Evolutionary conservation across 2,113 vertebrate genomes (phyloP).

Genomic region (Triplophysa rosa): DNA sequence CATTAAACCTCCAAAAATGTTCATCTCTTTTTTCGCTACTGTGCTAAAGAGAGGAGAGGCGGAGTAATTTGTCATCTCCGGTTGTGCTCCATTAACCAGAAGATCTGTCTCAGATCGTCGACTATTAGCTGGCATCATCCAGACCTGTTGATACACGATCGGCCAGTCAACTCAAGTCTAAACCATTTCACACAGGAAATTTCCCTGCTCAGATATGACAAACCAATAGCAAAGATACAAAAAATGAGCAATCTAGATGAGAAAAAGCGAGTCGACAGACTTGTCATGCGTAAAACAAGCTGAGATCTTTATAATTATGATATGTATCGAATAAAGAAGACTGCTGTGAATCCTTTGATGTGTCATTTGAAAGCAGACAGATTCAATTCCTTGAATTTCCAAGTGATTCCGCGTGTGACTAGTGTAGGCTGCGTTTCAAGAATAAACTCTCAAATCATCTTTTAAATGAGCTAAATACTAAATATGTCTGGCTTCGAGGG

Average conservation of each 20-base stretch:
- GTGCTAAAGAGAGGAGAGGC: not conserved
- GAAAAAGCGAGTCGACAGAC: not conserved
- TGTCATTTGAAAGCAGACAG: conserved; percentile 36
- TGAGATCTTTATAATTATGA: not conserved
- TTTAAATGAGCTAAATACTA: not conserved
- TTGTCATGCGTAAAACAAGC: not conserved
- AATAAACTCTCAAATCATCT: conserved; percentile 28
- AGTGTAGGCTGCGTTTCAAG: conserved; percentile 29
- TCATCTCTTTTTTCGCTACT: too few species aligned
- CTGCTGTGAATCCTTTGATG: conserved; percentile 23
- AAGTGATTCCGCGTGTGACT: not conserved
- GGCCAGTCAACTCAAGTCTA: conserved; percentile 54
- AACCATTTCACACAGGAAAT: conserved; percentile 27
- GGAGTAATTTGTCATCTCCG: not conserved
- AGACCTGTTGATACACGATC: conserved; percentile 68
- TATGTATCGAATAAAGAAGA: conserved; percentile 10
- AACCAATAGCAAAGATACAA: conserved; percentile 28
- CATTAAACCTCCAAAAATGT: too few species aligned
- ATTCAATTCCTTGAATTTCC: conserved; percentile 12
- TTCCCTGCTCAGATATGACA: conserved; percentile 17
- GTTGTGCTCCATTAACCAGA: not conserved
- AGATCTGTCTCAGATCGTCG: not conserved
- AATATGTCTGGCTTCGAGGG: not conserved
- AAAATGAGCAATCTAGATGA: not conserved
- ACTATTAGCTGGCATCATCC: not conserved